Conservation (phyloP, 2,113 vertebrate species). For the western clawed frog (Xenopus tropicalis) region DNA sequence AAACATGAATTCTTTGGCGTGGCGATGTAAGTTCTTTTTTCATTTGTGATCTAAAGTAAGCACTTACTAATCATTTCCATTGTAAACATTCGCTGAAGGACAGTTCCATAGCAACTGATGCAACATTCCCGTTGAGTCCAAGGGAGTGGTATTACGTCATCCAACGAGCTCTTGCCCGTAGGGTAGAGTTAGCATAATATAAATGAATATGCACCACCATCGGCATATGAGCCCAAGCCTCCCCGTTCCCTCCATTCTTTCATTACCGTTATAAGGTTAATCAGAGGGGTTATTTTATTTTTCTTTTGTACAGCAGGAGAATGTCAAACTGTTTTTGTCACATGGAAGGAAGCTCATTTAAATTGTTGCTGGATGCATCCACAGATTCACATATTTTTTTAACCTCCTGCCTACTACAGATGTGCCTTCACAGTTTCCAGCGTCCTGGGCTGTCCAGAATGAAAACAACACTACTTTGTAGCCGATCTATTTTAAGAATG, state of each 20-base stretch:
- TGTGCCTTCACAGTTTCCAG: constrained; percentile 48
- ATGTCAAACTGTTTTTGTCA: constrained; percentile 25
- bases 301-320: constrained; percentile 4
- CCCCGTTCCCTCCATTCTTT: constrained; percentile 13
- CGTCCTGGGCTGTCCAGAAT: constrained; percentile 45
- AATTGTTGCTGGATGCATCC: constrained; percentile 27
- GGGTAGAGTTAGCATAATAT: constrained; percentile 27
- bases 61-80: constrained; percentile 49
- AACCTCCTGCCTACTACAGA: constrained; percentile 36
- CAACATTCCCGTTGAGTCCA: constrained; percentile 1
- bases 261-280: constrained; percentile 35
- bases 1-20: constrained; percentile 96
- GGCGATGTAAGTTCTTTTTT: constrained; percentile 82
- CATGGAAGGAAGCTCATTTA: constrained; percentile 10
- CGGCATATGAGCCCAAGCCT: background rate
- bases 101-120: constrained; percentile 32
- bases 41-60: constrained; percentile 50
- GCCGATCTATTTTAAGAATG: constrained; percentile 26
- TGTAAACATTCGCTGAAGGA: constrained; percentile 10
- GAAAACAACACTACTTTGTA: constrained; percentile 43
- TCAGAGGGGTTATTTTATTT: constrained; percentile 35
- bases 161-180: constrained; percentile 20
- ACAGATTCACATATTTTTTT: constrained; percentile 36
- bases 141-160: constrained; percentile 32
- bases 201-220: constrained; percentile 33